phyloP scores from a whole-genome alignment of 2,113 vertebrate species.

The Heterotilapia buettikoferi region DNA sequence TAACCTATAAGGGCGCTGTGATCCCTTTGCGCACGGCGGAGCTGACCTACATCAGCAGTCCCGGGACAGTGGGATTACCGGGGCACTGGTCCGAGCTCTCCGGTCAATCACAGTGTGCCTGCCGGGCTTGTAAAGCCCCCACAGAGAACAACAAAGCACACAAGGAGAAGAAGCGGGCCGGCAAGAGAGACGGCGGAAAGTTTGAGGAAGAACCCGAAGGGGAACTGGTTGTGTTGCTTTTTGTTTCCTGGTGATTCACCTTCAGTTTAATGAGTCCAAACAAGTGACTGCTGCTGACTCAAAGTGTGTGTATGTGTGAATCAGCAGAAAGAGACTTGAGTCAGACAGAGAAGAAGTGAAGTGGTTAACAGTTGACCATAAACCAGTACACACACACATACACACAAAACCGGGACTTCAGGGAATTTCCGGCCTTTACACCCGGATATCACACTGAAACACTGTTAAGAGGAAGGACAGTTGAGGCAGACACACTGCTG shows the following conservation, averaged over 20 bases:
- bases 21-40: conserved; percentile 18
- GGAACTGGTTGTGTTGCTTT: background rate
- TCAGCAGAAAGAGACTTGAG: conserved; percentile 34
- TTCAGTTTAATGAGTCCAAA: conserved; percentile 17
- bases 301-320: conserved; percentile 40
- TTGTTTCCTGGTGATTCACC: conserved; percentile 38
- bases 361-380: conserved; percentile 10
- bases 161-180: background rate
- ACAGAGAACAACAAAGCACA: background rate
- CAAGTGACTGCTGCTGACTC: conserved; percentile 53
- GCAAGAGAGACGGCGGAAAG: conserved; percentile 1
- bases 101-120: background rate
- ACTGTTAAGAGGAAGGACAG: conserved; percentile 20
- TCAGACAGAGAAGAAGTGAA: conserved; percentile 7
- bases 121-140: background rate
- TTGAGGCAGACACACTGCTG: background rate
- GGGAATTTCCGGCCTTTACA: conserved; percentile 41
- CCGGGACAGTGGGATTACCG: conserved; percentile 33
- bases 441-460: background rate
- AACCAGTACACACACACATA: background rate
- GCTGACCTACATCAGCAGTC: conserved; percentile 43
- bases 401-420: background rate
- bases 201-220: conserved; percentile 28
- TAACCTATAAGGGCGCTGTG: background rate
- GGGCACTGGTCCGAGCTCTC: conserved; percentile 10